Percentiles rank a stretch among this genome's conserved stretches.
phyloP scores from a whole-genome alignment of 2,797 vertebrate species.

The Balearica regulorum region DNA sequence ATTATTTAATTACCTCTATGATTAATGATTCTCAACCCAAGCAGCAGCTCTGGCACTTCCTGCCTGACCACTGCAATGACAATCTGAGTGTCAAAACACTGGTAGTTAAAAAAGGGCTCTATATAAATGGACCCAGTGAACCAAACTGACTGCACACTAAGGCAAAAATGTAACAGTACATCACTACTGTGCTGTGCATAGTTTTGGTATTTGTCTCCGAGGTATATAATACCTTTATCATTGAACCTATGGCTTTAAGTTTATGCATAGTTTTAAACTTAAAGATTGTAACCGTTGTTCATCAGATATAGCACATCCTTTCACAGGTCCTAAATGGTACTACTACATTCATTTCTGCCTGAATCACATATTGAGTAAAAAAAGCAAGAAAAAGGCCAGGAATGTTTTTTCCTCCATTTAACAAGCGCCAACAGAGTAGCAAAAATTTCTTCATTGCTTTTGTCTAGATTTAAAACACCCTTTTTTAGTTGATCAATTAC shows the following conservation, averaged over 20 bases:
- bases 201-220: background rate
- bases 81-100: background rate
- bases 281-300: background rate
- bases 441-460: background rate
- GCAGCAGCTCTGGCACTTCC: background rate
- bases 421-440: background rate
- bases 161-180: background rate
- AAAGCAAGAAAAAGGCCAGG: background rate
- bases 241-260: fast-evolving
- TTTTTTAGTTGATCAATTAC: background rate
- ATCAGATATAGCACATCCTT: background rate
- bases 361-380: background rate
- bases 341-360: background rate
- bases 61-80: background rate
- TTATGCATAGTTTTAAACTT: background rate
- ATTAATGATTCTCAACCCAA: background rate
- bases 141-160: too few relatives aligned
- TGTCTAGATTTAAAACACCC: background rate
- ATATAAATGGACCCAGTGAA: fast-evolving
- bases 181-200: background rate
- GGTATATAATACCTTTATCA: background rate
- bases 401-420: background rate
- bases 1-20: background rate
- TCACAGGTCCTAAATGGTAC: background rate
- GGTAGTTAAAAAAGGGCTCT: background rate